Evolutionary conservation across 2,888 invertebrate species (phyloP), one percentile per base, ranked within the genome.

Genomic region (Drosophila infuscata): DNA sequence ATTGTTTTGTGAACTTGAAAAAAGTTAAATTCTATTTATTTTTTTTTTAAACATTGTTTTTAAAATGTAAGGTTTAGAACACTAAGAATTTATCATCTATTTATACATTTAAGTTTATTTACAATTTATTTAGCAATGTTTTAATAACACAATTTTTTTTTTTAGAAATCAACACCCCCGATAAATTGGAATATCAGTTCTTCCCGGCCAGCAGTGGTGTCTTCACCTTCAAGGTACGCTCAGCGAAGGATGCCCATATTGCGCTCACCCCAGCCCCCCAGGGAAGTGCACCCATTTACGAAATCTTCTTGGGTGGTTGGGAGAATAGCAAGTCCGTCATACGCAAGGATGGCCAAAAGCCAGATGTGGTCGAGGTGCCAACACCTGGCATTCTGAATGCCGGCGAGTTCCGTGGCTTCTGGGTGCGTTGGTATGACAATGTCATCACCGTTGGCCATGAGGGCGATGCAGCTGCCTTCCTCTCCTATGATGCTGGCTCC

Each of bases 301-400:
- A 98, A 95, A 92, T 98, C 61, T 97, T 98, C 93, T 94, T 98
- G 86, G 98, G 98, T 35, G 98, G 98, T 36, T 98, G 98, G 98
- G 95, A 95, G 32, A 98, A 98, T 93, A 94, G 95, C 75, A 97
- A 97, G 93, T 97, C 97, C 38, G 96, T 97, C 1, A 97, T 97
- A 91, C 95, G 97, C 69, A 96, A 95, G 91, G 97, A 97, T 93
- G 95, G 95, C 91, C 94, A 95, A 73, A 95, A 97, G 93, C 97
- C 97, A 4, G 97, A 97, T 62, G 95, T 95, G 75, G 95, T 94
- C 15, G 95, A 96, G 92, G 94, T 94, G 7, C 95, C 95, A 36
- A 97, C 97, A 0, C 96, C 96, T 0, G 95, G 94, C 68, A 95
- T 97, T 82, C 93, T 98, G 79, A 95, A 95, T 91, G 95, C 93